Evolutionary conservation across 1,140 invertebrate species (phyloP), one percentile per base, ranked within the genome.

Genomic region (Aphis craccivora): DNA sequence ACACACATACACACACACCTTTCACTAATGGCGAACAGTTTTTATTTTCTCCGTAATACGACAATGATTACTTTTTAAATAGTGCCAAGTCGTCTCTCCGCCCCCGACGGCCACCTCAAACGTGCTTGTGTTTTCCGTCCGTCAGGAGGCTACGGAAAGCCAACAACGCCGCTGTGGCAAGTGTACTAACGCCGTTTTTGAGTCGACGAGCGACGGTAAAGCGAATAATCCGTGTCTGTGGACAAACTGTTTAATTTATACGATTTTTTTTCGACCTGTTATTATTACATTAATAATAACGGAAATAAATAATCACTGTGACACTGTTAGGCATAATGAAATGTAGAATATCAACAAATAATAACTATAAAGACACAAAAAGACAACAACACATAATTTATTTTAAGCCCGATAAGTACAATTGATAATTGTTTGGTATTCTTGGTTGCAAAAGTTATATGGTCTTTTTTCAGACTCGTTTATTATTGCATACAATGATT

Each of bases 61-160:
- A 88, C 86, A 88, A 88, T 88, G 86, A 88, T 88, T 51, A 48
- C 45, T 88, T 88, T 88, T 88, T 88, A 88, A 88, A 51, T 40
- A 40, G 37, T 25, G 18, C 37, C 23, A 9, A 6, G 35, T 40
- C 83, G 76, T 81, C 35, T 37, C 76, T 22, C n/a, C 76, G 76
- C 76, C 76, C 76, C 76, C 18, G 35, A 37, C 35, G 5, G n/a
- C 35, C 35, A 35, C 76, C 20, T 18, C 35, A 35, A n/a, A 9
- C 60, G 30, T 67, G 60, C 14, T 11, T 60, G 55, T 30, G 25
- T 30, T 30, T 11, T 25, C 55, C 2, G 55, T 30, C 55, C 55
- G 25, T 30, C 6, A 30, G 55, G 25, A 25, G 30, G 5, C 76
- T 2, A n/a, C n/a, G 18, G 14, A 20, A 35, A 76, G 14, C 30